Percentiles rank a stretch among this genome's conserved stretches.
Evolutionary conservation across 2,113 vertebrate species (phyloP).

Genomic region (Chitala chitala): DNA sequence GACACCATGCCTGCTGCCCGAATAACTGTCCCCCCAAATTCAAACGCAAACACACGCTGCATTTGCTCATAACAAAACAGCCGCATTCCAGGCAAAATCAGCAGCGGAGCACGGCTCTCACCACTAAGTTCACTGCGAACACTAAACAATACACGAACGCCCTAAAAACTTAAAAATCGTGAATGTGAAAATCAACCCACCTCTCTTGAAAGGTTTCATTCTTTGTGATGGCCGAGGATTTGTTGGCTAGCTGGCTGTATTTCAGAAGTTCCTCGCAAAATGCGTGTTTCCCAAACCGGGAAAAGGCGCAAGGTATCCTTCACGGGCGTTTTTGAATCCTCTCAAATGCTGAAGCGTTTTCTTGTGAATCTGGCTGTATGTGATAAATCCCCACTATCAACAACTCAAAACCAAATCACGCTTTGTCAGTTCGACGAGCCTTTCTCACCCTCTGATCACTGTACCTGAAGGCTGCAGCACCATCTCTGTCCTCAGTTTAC

Average conservation of each 20-base stretch:
- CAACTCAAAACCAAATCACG: constrained; percentile 26
- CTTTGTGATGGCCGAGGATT: constrained; percentile 55
- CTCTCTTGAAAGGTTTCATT: constrained; percentile 70
- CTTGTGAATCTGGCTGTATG: constrained; percentile 4
- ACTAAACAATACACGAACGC: neutral
- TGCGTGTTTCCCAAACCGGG: constrained; percentile 50
- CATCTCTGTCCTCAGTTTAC: constrained; percentile 42
- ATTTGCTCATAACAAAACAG: constrained; percentile 48
- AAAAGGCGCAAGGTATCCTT: constrained; percentile 29
- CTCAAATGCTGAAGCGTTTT: neutral
- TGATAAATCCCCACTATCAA: constrained; percentile 28
- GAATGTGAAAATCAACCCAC: constrained; percentile 51
- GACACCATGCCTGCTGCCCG: constrained; percentile 58
- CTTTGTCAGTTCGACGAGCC: constrained; percentile 38
- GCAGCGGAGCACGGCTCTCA: constrained; percentile 25
- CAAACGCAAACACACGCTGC: constrained; percentile 59
- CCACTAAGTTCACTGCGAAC: neutral
- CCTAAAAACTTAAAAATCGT: no score
- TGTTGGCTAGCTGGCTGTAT: constrained; percentile 51
- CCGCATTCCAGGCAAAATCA: constrained; percentile 46
- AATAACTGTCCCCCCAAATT: constrained; percentile 58
- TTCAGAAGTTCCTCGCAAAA: constrained; percentile 58
- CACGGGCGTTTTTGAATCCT: constrained; percentile 1
- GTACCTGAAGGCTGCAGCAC: constrained; percentile 61
- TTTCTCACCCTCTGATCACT: constrained; percentile 30